phyloP scores from a whole-genome alignment of 2,888 invertebrate species.

The Megastigmus dorsalis region DNA sequence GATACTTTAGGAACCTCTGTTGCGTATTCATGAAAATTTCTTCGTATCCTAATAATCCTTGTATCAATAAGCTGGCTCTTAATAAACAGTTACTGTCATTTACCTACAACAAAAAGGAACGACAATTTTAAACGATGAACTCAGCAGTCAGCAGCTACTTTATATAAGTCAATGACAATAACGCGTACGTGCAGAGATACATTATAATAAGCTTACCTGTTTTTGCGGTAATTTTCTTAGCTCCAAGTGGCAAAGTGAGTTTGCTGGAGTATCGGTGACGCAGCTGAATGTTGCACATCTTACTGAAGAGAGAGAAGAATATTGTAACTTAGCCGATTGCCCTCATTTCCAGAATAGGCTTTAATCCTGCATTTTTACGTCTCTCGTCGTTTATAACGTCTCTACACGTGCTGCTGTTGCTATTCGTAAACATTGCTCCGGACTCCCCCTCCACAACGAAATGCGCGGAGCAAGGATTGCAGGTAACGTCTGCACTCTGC shows the following conservation, averaged over 20 bases:
- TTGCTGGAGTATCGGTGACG: slow-evolving; percentile 3
- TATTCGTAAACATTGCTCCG: not conserved
- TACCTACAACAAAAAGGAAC: not conserved
- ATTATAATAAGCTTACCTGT: not conserved
- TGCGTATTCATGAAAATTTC: not conserved
- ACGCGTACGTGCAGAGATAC: not conserved
- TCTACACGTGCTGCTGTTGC: too few species aligned
- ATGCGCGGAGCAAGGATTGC: not conserved
- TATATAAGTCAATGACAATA: too few species aligned
- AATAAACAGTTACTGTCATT: not conserved
- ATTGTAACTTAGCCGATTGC: slow-evolving; percentile 28
- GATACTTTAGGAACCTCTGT: not conserved
- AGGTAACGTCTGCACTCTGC: not conserved
- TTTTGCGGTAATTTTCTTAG: not conserved
- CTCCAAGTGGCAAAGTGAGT: not conserved
- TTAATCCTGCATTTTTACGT: not conserved
- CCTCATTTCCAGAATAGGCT: slow-evolving; percentile 40
- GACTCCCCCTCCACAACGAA: not conserved
- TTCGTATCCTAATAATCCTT: not conserved
- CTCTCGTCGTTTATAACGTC: too few species aligned
- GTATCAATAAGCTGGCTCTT: too few species aligned
- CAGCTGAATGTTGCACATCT: not conserved
- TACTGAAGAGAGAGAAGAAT: not conserved
- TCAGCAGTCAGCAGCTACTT: too few species aligned
- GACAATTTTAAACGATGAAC: too few species aligned